Base-by-base conservation (phyloP, 2,888 invertebrate genomes). In the Empis livida region DNA sequence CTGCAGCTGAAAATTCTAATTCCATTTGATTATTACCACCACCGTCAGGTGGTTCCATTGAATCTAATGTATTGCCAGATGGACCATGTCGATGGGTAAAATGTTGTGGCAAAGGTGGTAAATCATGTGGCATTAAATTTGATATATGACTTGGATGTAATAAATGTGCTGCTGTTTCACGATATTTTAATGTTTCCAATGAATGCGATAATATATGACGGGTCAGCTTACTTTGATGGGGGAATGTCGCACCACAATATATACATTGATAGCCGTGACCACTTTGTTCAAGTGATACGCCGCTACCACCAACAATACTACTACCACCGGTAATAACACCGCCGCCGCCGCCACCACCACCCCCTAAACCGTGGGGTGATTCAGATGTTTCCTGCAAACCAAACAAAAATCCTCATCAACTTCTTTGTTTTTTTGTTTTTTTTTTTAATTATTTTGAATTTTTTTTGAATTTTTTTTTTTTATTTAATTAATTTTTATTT, bases 161-260 rank as follows among this genome's bases (percentile, higher is more conserved):
- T 62, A 70, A 65, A 71, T 73, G 61, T 70, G 75, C 57, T 71
- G 73, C 61, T 68, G 74, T 66, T 67, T 89, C 88, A 57, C 88
- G 80, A 70, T 83, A 88, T 77, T 88, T 89, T 67, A 89, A 76
- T 58, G 88, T 82, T 73, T 89, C 89, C 70, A 89, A 76, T 65
- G 86, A 86, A 74, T 89, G 90, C 65, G 87, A 86, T 64, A 90
- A 76, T 72, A 89, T 84, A 74, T 90, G 90, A 67, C 89, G 76
- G 64, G 89, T 88, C 71, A 89, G 76, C 78, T 89, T 89, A 79
- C 84, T 88, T 78, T 88, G 89, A 72, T 88, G 87, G 61, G 87
- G 84, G 72, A 89, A 90, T 68, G 83, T 77, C 64, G 82, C 83
- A 70, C 87, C 86, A 79, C 90, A 90, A 78, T 89, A 89, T 77